Conservation (phyloP, 2,888 invertebrate species). For the Nyleta sp. region DNA sequence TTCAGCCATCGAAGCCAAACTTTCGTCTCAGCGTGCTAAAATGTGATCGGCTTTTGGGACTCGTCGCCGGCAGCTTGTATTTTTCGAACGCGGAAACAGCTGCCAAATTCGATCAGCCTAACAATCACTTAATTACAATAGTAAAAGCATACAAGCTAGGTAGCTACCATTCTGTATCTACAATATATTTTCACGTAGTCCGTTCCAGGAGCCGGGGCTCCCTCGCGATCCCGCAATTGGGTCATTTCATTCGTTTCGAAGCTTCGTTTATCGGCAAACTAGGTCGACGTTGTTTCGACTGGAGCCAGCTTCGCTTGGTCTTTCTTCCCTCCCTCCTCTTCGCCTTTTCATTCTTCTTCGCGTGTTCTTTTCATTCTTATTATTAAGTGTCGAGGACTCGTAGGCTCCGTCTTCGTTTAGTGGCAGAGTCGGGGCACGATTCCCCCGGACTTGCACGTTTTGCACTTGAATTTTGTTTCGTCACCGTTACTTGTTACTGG, state of each 20-base stretch:
- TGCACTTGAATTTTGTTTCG: conserved; percentile 28
- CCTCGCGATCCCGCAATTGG: conserved; percentile 37
- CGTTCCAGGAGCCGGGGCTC: conserved; percentile 34
- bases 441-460: conserved; percentile 25
- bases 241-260: conserved; percentile 57
- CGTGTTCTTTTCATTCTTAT: conserved; percentile 31
- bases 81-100: conserved; percentile 55
- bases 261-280: conserved; percentile 55
- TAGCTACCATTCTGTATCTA: conserved; percentile 80
- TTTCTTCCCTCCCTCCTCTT: conserved; percentile 5
- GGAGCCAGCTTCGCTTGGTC: conserved; percentile 43
- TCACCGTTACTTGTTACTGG: conserved; percentile 86
- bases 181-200: conserved; percentile 73
- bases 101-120: conserved; percentile 62
- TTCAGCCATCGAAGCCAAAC: not conserved
- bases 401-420: conserved; percentile 59
- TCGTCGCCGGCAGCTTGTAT: conserved; percentile 25
- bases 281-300: conserved; percentile 52
- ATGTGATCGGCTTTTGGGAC: not conserved
- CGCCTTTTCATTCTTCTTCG: not conserved
- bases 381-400: conserved; percentile 42
- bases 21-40: conserved; percentile 6
- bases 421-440: conserved; percentile 12
- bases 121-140: conserved; percentile 77
- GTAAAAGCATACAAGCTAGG: conserved; percentile 82